Percentiles rank a stretch among this genome's conserved stretches.
Evolutionary conservation across 2,888 invertebrate genomes (phyloP).

Genomic region (Philhelius pedissequus): DNA sequence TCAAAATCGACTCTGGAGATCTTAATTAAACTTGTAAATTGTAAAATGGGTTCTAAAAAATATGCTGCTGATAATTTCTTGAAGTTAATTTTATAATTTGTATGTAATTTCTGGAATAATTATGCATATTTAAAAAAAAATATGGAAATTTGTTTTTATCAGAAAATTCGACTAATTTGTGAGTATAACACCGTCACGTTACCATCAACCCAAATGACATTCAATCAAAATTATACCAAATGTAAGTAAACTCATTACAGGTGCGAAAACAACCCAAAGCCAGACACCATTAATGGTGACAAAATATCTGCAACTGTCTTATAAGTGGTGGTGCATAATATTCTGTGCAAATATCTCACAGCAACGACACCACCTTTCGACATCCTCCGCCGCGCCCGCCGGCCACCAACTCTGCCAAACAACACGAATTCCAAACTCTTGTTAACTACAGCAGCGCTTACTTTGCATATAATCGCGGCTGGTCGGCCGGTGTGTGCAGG

Average conservation of each 20-base stretch:
- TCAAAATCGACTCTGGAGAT: too few relatives aligned
- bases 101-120: too few relatives aligned
- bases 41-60: too few relatives aligned
- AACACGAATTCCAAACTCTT: slow-evolving; percentile 60
- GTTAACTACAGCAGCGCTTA: slow-evolving; percentile 61
- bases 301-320: slow-evolving; percentile 64
- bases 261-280: slow-evolving; percentile 51
- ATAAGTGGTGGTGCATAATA: slow-evolving; percentile 19
- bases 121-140: too few relatives aligned
- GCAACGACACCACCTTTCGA: slow-evolving; percentile 44
- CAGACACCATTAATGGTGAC: slow-evolving; percentile 57
- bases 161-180: background rate
- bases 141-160: too few relatives aligned
- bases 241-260: slow-evolving; percentile 42
- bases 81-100: too few relatives aligned
- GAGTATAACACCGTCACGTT: background rate
- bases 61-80: too few relatives aligned
- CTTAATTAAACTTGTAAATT: too few relatives aligned
- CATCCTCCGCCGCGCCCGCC: background rate
- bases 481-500: too few relatives aligned
- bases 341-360: slow-evolving; percentile 56
- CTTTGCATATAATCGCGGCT: slow-evolving; percentile 53
- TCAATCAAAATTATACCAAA: slow-evolving; percentile 25
- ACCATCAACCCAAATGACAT: background rate
- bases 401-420: background rate